These are phyloP conservation scores for Carterocephalus palaemon DNA, from an alignment of 2,888 invertebrate species.

Conservation along the genomic window DNA sequence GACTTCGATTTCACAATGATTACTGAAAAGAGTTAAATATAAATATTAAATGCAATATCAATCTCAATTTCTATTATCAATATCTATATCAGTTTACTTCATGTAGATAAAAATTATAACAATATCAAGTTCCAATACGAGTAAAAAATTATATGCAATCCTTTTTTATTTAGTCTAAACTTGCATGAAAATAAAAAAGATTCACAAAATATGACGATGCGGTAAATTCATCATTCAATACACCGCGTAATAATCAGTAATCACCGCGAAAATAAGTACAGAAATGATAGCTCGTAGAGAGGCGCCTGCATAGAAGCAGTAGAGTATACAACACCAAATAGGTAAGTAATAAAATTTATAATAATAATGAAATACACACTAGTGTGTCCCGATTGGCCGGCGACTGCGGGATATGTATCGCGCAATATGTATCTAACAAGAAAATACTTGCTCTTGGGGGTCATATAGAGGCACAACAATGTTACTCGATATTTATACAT, in stretches of 20 bases:
- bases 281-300: slow-evolving; percentile 36
- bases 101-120: no score
- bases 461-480: slow-evolving; percentile 66
- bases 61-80: not conserved
- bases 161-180: no score
- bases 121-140: no score
- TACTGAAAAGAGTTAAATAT: slow-evolving; percentile 37
- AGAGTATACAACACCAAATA: slow-evolving; percentile 43
- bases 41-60: slow-evolving; percentile 3
- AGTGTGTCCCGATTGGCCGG: slow-evolving; percentile 24
- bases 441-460: slow-evolving; percentile 43
- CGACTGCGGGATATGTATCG: slow-evolving; percentile 28
- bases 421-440: slow-evolving; percentile 22
- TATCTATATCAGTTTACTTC: no score
- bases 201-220: slow-evolving; percentile 8
- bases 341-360: slow-evolving; percentile 42
- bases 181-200: slow-evolving; percentile 5
- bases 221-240: not conserved
- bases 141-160: not conserved
- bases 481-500: slow-evolving; percentile 57
- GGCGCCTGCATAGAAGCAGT: slow-evolving; percentile 10
- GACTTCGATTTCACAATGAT: slow-evolving; percentile 52
- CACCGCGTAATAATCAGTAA: no score
- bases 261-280: slow-evolving; percentile 47
- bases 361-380: slow-evolving; percentile 46